Evolutionary conservation across 2,888 invertebrate genomes (phyloP).

Genomic region (Odontocerum albicorne): DNA sequence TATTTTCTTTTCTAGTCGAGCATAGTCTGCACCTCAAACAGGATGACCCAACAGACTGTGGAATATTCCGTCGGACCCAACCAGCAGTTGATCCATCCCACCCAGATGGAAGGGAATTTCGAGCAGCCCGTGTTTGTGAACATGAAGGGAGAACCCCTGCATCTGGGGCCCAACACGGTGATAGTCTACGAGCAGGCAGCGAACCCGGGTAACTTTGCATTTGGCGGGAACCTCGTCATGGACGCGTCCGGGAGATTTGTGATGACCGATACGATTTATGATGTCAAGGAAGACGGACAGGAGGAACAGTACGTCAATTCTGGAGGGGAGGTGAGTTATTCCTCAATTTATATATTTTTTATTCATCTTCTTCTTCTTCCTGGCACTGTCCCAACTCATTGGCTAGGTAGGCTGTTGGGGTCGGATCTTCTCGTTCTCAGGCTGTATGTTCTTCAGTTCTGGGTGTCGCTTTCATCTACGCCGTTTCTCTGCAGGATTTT

Average conservation of each 20-base stretch:
- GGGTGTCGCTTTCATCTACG: no score
- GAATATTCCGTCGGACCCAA: constrained; percentile 52
- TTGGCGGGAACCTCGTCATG: constrained; percentile 58
- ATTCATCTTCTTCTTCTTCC: no score
- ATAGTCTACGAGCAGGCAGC: constrained; percentile 56
- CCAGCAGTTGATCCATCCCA: constrained; percentile 54
- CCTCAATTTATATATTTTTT: no score
- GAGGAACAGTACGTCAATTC: constrained; percentile 37
- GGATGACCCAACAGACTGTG: constrained; percentile 49
- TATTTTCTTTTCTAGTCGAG: constrained; percentile 34
- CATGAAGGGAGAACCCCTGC: constrained; percentile 53
- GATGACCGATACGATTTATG: constrained; percentile 57
- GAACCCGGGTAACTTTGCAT: constrained; percentile 53
- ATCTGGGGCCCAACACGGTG: constrained; percentile 55
- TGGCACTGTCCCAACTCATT: no score
- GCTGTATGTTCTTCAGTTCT: no score
- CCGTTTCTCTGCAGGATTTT: no score
- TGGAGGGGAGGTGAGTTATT: constrained; percentile 21
- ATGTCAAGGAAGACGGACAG: constrained; percentile 55
- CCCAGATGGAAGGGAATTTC: constrained; percentile 51
- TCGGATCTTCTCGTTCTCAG: no score
- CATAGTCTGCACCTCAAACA: no score
- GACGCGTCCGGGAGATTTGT: constrained; percentile 55
- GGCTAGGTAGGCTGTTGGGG: no score
- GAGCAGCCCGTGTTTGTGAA: constrained; percentile 57